These are phyloP conservation scores for Tiliacea aurago DNA, from an alignment of 2,888 invertebrate genomes.

Conservation along the genomic window DNA sequence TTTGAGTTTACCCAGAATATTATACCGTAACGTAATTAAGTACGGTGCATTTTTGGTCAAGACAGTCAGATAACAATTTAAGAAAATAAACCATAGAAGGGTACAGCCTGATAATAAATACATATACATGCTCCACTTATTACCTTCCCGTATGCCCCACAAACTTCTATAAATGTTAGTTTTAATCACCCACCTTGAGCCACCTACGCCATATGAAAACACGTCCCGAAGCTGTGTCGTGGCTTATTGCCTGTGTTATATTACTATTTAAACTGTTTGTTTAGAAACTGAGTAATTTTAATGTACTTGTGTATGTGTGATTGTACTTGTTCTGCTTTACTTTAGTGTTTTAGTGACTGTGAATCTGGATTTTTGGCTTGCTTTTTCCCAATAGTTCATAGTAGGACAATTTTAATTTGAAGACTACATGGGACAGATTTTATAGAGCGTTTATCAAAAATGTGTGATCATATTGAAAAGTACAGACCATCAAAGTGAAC, in stretches of 20 bases:
- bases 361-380: no score
- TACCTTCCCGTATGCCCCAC: slow-evolving; percentile 43
- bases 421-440: no score
- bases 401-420: no score
- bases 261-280: slow-evolving; percentile 57
- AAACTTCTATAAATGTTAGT: slow-evolving; percentile 69
- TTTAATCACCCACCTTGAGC: slow-evolving; percentile 72
- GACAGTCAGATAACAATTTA: no score
- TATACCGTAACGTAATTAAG: no score
- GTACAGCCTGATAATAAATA: neutral
- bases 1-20: no score
- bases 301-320: slow-evolving; percentile 28
- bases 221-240: slow-evolving; percentile 63
- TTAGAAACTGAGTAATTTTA: slow-evolving; percentile 45
- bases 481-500: no score
- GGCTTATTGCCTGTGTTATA: slow-evolving; percentile 67
- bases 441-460: no score
- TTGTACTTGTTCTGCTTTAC: slow-evolving; percentile 12
- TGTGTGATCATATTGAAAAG: no score
- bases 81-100: no score
- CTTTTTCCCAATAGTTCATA: no score
- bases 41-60: no score
- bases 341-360: neutral
- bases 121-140: slow-evolving; percentile 25
- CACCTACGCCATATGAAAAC: slow-evolving; percentile 67